Percentiles rank a stretch among this genome's conserved stretches.
Evolutionary conservation across 2,888 invertebrate species (phyloP).

Genomic region (Subacronicta megacephala): DNA sequence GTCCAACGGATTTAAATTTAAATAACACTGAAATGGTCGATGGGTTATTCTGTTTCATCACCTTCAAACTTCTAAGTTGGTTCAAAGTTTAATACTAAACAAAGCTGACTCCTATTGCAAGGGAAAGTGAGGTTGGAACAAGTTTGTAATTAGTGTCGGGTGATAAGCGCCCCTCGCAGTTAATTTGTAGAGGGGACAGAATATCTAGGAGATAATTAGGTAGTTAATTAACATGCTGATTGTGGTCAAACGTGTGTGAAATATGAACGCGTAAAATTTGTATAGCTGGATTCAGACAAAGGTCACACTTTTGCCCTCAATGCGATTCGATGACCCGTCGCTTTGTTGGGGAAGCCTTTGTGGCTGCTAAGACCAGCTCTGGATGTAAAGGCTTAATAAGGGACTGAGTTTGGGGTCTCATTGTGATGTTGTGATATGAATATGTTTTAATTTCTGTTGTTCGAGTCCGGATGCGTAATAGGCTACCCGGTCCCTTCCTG

Average conservation of each 20-base stretch:
- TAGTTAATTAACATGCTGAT: constrained; percentile 46
- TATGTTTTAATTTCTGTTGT: constrained; percentile 12
- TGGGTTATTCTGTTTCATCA: constrained; percentile 41
- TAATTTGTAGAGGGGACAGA: constrained; percentile 51
- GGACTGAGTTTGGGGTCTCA: constrained; percentile 15
- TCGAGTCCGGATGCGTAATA: background rate
- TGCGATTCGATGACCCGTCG: constrained; percentile 21
- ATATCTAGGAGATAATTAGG: constrained; percentile 53
- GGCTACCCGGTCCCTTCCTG: background rate
- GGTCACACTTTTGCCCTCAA: constrained; percentile 19
- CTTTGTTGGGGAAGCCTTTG: constrained; percentile 18
- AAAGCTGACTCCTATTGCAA: constrained; percentile 57
- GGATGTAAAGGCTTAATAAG: constrained; percentile 25
- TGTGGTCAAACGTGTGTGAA: constrained; percentile 41
- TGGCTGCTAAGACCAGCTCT: constrained; percentile 14
- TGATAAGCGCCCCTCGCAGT: constrained; percentile 58
- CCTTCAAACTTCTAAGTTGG: constrained; percentile 47
- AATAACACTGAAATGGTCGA: constrained; percentile 47
- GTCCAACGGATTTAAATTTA: constrained; percentile 44
- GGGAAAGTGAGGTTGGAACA: constrained; percentile 59
- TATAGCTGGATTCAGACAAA: constrained; percentile 19
- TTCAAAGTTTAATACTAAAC: constrained; percentile 61
- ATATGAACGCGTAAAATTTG: constrained; percentile 39
- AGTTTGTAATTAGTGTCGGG: constrained; percentile 66
- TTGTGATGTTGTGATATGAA: constrained; percentile 22